Evolutionary conservation across 2,888 invertebrate genomes (phyloP), one percentile per base, ranked within the genome.

Genomic region (Sussaba pulchella): DNA sequence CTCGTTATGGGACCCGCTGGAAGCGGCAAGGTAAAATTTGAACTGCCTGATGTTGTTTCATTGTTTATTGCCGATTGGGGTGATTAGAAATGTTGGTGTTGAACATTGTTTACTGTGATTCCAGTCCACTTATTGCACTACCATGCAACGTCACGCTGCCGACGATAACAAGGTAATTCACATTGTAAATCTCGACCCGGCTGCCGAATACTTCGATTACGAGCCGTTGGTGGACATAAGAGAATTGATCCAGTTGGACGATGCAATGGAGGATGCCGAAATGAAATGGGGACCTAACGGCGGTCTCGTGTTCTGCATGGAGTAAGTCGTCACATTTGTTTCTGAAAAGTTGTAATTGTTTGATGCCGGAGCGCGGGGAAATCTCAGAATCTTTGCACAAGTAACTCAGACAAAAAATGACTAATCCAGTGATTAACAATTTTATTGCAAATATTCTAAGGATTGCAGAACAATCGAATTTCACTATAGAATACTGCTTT

Each of bases 1-100:
- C 93, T 99, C 83, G 97, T 99, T 0, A 97, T 99, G 88, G 99
- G 99, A 0, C 99, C 99, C 31, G 99, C 99, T 0, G 99, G 99
- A 1, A 96, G 98, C 92, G 99, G 99, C 78, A 99, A 99, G 95
- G 98, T 98, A 94, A 92, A 39, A 5, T 36, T 47, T 4, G 2
- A 39, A 41, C n/a, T 43, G 31, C 52, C 59, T 50, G 14, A 47
- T 50, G 54, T 21, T 17, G 45, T 17, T 41, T 24, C 43, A 26
- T 24, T 24, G 21, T 70, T n/a, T n/a, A n/a, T n/a, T n/a, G n/a
- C n/a, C n/a, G n/a, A n/a, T 31, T 31, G 31, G 31, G 6, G 6
- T 6, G 6, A 31, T 2, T 31, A 31, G 31, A 31, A 31, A 31
- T 31, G 4, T 31, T 6, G 31, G 6, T 50, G n/a, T 61, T 81